These are phyloP conservation scores for Pachypsylla venusta DNA, from an alignment of 1,140 invertebrate genomes.

Conservation along the genomic window DNA sequence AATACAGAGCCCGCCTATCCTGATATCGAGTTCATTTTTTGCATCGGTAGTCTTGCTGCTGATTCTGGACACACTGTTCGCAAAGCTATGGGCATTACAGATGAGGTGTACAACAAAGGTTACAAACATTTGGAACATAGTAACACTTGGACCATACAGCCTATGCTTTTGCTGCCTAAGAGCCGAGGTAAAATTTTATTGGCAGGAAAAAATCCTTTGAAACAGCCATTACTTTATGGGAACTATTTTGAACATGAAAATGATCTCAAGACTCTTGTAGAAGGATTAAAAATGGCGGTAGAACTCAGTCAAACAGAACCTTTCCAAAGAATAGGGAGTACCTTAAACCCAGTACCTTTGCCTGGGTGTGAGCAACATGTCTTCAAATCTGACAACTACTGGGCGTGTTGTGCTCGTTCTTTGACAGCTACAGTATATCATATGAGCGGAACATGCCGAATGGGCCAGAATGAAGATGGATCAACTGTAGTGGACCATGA, in stretches of 20 bases:
- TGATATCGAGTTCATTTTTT: conserved; percentile 30
- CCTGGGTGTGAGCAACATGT: conserved; percentile 20
- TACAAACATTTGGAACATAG: conserved; percentile 29
- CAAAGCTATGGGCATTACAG: conserved; percentile 29
- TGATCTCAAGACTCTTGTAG: conserved; percentile 48
- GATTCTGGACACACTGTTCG: conserved; percentile 25
- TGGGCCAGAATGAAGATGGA: conserved; percentile 59
- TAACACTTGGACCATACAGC: conserved; percentile 37
- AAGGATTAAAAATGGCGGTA: conserved; percentile 50
- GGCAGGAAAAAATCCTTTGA: conserved; percentile 47
- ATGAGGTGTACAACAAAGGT: conserved; percentile 28
- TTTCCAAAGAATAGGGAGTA: conserved; percentile 36
- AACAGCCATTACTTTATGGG: conserved; percentile 54
- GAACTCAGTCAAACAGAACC: conserved; percentile 41
- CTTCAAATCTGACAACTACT: conserved; percentile 31
- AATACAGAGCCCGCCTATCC: conserved; percentile 25
- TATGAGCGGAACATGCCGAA: conserved; percentile 38
- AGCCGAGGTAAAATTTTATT: conserved; percentile 53
- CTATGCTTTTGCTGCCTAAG: conserved; percentile 52
- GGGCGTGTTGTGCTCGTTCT: conserved; percentile 27
- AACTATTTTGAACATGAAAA: conserved; percentile 55
- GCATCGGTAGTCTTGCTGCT: conserved; percentile 10
- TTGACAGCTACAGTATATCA: conserved; percentile 26
- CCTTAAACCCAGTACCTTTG: conserved; percentile 18
- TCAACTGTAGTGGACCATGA: conserved; percentile 68